A percentile compares a stretch with the other conserved stretches of the same genome.
These are phyloP conservation scores for Pluvialis apricaria DNA, from an alignment of 2,113 vertebrate species.

Conservation along the genomic window DNA sequence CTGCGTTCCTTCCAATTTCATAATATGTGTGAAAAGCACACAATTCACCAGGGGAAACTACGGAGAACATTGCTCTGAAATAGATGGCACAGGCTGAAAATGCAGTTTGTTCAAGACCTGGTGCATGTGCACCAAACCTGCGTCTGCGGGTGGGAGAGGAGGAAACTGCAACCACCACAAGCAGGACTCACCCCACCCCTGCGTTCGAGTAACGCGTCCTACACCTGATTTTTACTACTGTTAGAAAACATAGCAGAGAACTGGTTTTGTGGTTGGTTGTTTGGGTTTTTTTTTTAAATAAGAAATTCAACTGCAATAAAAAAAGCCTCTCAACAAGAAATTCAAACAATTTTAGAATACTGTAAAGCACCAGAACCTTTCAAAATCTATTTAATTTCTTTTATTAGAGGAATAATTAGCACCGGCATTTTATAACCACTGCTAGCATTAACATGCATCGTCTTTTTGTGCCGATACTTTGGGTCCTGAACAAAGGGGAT, in stretches of 20 bases:
- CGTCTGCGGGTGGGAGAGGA: background rate
- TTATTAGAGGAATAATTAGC: background rate
- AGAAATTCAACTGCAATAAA: background rate
- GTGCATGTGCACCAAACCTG: background rate
- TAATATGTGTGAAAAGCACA: background rate
- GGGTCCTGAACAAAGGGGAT: background rate
- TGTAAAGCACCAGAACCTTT: background rate
- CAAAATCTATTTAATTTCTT: background rate
- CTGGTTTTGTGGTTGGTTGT: background rate
- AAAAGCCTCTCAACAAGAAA: background rate
- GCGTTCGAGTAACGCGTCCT: fast-evolving
- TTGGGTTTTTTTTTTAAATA: background rate
- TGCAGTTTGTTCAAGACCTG: background rate
- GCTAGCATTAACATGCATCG: fast-evolving
- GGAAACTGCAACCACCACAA: background rate
- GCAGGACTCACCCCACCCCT: fast-evolving
- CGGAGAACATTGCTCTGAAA: background rate
- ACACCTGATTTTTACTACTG: background rate
- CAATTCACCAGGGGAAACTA: background rate
- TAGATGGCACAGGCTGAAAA: background rate
- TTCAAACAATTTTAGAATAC: background rate
- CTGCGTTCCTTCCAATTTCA: background rate
- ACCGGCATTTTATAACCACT: background rate
- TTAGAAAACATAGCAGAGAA: background rate
- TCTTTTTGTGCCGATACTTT: background rate